A percentile compares a stretch with the other conserved stretches of the same genome.
Conservation (phyloP, 2,797 vertebrate genomes). For the Malurus splendens region DNA sequence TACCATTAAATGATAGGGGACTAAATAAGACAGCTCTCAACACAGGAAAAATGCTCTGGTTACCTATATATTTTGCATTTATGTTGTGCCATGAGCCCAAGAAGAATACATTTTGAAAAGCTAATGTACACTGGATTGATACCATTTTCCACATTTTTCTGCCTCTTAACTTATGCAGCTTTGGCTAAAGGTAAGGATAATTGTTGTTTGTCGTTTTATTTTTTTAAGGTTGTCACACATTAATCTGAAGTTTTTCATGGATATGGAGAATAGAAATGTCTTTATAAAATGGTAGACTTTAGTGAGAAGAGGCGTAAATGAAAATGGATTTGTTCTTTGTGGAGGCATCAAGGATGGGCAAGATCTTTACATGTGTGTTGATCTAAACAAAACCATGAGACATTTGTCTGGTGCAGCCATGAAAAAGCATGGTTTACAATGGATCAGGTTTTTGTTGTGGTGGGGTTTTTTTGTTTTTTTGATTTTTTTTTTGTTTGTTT, state of each 20-base stretch:
- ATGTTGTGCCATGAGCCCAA: fast-evolving
- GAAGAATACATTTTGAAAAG: background rate
- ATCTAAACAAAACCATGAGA: background rate
- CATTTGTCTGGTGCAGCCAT: background rate
- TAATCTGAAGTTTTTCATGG: background rate
- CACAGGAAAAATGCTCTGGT: background rate
- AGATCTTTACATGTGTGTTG: background rate
- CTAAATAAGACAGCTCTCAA: background rate
- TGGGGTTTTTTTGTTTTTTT: too few species aligned
- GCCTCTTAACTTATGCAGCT: background rate
- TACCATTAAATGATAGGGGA: background rate
- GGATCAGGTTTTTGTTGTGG: background rate
- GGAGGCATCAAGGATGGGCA: background rate
- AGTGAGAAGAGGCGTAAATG: background rate
- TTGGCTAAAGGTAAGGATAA: background rate
- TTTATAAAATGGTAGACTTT: background rate
- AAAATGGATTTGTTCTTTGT: fast-evolving
- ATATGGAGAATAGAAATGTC: background rate
- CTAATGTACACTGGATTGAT: background rate
- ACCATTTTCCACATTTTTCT: background rate
- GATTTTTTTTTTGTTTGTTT: too few species aligned
- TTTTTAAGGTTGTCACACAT: background rate
- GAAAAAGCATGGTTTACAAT: background rate
- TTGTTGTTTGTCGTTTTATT: too few species aligned
- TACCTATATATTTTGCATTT: background rate